Evolutionary conservation across 2,888 invertebrate genomes (phyloP).

Genomic region (Eutolmus rufibarbis): DNA sequence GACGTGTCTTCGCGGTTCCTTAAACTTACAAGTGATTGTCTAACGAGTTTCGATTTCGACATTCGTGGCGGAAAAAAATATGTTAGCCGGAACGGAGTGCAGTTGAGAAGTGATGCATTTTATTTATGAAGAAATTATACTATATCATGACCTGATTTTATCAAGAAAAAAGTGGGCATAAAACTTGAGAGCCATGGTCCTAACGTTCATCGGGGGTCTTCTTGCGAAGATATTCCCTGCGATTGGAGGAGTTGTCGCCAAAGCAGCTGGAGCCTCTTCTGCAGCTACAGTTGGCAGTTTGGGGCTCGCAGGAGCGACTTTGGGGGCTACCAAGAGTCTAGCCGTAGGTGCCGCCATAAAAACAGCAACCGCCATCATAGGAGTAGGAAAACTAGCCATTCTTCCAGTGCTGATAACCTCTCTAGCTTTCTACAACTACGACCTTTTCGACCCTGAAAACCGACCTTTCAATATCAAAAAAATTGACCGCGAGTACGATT

Average conservation of each 20-base stretch:
- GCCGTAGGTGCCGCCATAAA: constrained; percentile 72
- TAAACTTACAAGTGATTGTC: background rate
- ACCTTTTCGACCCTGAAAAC: constrained; percentile 84
- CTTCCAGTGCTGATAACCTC: constrained; percentile 78
- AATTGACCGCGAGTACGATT: constrained; percentile 78
- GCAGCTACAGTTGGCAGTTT: constrained; percentile 50
- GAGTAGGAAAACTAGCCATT: constrained; percentile 76
- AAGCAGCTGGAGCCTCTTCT: constrained; percentile 59
- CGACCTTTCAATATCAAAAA: constrained; percentile 74
- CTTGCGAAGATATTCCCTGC: constrained; percentile 55
- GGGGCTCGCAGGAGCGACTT: constrained; percentile 59
- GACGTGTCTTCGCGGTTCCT: background rate
- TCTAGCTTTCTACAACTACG: constrained; percentile 84
- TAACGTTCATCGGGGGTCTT: constrained; percentile 56
- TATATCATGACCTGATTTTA: constrained; percentile 16
- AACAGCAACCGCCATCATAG: constrained; percentile 73
- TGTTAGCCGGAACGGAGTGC: background rate
- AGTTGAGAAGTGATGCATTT: background rate
- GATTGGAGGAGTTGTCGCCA: constrained; percentile 57
- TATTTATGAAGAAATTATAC: constrained; percentile 21
- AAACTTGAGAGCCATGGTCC: constrained; percentile 51
- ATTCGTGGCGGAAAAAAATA: background rate
- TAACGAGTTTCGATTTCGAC: background rate
- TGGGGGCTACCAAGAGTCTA: constrained; percentile 61
- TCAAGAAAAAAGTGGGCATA: background rate